Evolutionary conservation across 1,140 invertebrate genomes (phyloP).

Genomic region (Ridgeia piscesae): DNA sequence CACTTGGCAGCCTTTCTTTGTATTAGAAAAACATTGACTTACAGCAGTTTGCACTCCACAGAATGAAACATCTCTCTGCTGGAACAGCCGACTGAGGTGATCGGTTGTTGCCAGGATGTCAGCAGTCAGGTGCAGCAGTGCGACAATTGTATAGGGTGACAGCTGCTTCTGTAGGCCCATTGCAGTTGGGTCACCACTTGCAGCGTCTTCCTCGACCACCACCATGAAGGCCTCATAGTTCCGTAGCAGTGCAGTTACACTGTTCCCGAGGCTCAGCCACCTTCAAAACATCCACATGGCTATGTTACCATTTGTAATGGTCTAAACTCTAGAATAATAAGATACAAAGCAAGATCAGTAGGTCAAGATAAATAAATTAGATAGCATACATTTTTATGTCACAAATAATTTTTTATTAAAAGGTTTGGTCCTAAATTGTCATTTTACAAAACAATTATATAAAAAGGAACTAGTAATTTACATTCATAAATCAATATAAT

Average conservation of each 20-base stretch:
- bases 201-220: not conserved
- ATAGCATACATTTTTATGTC: not conserved
- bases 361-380: not conserved
- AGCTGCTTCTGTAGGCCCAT: constrained; percentile 10
- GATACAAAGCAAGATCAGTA: not conserved
- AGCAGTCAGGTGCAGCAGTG: not conserved
- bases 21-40: not conserved
- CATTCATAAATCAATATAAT: no score
- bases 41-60: not conserved
- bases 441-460: no score
- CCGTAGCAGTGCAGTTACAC: not conserved
- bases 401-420: no score
- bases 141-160: not conserved
- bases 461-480: no score
- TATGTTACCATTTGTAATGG: not conserved
- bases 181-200: not conserved
- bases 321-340: not conserved
- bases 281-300: not conserved
- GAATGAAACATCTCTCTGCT: not conserved
- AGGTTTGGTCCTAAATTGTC: no score
- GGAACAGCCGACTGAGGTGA: not conserved
- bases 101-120: not conserved
- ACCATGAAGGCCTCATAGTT: constrained; percentile 5
- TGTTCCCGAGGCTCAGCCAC: constrained; percentile 13
- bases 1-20: not conserved